Percentiles rank a stretch among this genome's conserved stretches.
Evolutionary conservation across 2,888 invertebrate genomes (phyloP).

Genomic region (Drosophila anomelani): DNA sequence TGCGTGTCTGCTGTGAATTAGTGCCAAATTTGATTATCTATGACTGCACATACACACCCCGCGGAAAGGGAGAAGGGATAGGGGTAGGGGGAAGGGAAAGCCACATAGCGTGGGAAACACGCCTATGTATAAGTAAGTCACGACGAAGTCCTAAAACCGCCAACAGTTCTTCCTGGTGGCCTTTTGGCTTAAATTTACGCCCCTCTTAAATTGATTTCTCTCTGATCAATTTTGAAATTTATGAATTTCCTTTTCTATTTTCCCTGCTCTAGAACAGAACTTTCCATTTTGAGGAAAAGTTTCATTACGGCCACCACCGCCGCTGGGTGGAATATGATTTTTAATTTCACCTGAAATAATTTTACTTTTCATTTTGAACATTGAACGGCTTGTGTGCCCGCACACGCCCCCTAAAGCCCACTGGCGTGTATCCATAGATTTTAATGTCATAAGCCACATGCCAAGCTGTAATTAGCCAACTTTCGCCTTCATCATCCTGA

Average conservation of each 20-base stretch:
- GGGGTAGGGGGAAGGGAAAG: not conserved
- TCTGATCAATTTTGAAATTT: constrained; percentile 73
- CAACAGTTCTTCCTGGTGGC: constrained; percentile 36
- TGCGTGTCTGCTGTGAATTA: constrained; percentile 80
- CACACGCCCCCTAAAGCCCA: constrained; percentile 22
- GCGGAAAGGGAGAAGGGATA: not conserved
- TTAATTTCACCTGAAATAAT: constrained; percentile 47
- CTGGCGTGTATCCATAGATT: constrained; percentile 56
- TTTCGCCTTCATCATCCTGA: constrained; percentile 30
- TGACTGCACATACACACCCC: constrained; percentile 57
- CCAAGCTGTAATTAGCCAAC: constrained; percentile 69
- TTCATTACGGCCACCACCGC: not conserved
- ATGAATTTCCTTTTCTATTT: constrained; percentile 55
- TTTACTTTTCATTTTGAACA: constrained; percentile 45
- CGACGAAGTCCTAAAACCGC: constrained; percentile 41
- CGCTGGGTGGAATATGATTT: constrained; percentile 12
- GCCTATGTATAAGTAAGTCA: constrained; percentile 73
- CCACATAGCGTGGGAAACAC: constrained; percentile 59
- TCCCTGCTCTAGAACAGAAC: constrained; percentile 11
- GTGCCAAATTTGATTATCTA: constrained; percentile 81
- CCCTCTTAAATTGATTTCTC: constrained; percentile 72
- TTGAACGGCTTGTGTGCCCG: constrained; percentile 23
- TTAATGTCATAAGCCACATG: constrained; percentile 73
- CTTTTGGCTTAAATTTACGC: constrained; percentile 45
- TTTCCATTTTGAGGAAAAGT: constrained; percentile 8